Evolutionary conservation across 2,113 vertebrate species (phyloP).

Genomic region (Jaculus jaculus): DNA sequence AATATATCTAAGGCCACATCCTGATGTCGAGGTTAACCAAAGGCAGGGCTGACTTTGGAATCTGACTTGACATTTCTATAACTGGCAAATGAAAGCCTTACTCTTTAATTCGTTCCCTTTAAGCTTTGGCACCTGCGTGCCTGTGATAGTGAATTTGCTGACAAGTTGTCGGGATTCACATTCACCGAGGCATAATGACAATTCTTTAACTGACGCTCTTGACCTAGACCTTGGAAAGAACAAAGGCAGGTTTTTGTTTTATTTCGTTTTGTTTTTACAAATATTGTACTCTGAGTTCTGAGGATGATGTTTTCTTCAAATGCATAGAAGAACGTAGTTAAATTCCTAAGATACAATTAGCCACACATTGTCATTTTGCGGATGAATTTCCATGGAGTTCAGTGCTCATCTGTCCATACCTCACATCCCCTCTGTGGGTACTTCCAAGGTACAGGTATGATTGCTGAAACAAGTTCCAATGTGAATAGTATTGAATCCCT

Average conservation of each 20-base stretch:
- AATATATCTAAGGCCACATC: not conserved
- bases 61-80: not conserved
- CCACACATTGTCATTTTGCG: not conserved
- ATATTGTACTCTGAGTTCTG: not conserved
- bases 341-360: not conserved
- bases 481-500: fast-evolving
- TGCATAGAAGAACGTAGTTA: not conserved
- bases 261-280: not conserved
- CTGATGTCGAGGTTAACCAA: not conserved
- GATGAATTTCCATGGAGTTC: not conserved
- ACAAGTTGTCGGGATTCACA: not conserved
- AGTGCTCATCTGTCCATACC: fast-evolving
- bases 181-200: not conserved
- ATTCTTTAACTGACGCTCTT: not conserved
- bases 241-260: not conserved
- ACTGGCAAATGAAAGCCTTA: not conserved
- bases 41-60: not conserved
- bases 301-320: not conserved
- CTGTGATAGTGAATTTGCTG: not conserved
- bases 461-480: not conserved
- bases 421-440: not conserved
- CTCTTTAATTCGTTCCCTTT: constrained; percentile 1
- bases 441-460: not conserved
- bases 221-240: not conserved
- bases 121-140: not conserved